A percentile compares a stretch with the other conserved stretches of the same genome.
phyloP scores from a whole-genome alignment of 2,113 vertebrate species.

The Nibea albiflora region DNA sequence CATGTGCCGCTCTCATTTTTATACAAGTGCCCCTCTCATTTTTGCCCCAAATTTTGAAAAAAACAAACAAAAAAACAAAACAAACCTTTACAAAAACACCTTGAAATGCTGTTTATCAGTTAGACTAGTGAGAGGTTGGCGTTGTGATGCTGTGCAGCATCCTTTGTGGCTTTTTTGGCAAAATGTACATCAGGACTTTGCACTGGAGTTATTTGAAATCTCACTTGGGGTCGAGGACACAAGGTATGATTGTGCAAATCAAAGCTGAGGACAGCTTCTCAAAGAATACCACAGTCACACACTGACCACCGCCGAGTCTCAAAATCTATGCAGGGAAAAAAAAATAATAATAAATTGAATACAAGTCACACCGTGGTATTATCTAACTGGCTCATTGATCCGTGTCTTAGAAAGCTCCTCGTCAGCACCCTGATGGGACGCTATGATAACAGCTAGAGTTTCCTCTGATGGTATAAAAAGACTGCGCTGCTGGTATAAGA shows the following conservation, averaged over 20 bases:
- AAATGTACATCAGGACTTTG: constrained; percentile 20
- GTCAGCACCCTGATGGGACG: constrained; percentile 76
- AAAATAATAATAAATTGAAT: constrained; percentile 38
- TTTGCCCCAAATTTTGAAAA: neutral
- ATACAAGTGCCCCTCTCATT: constrained; percentile 27
- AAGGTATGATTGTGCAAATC: neutral
- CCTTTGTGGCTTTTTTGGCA: constrained; percentile 10
- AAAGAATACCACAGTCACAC: constrained; percentile 9
- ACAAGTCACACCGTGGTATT: constrained; percentile 62
- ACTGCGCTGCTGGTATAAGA: constrained; percentile 64
- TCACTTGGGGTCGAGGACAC: constrained; percentile 3
- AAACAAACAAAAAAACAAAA: neutral
- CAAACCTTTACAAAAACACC: constrained; percentile 2
- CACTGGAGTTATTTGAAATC: constrained; percentile 18
- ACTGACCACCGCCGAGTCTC: neutral
- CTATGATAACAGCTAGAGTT: constrained; percentile 77
- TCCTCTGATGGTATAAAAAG: constrained; percentile 79
- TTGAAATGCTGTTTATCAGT: neutral
- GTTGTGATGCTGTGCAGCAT: neutral
- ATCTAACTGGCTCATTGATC: constrained; percentile 76
- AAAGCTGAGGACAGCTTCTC: neutral
- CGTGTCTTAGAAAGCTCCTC: constrained; percentile 62
- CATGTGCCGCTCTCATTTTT: constrained; percentile 24
- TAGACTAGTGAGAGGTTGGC: constrained; percentile 6
- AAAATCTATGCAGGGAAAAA: constrained; percentile 35